Conservation (phyloP, 2,888 invertebrate species). For the Nymphalis c-album region DNA sequence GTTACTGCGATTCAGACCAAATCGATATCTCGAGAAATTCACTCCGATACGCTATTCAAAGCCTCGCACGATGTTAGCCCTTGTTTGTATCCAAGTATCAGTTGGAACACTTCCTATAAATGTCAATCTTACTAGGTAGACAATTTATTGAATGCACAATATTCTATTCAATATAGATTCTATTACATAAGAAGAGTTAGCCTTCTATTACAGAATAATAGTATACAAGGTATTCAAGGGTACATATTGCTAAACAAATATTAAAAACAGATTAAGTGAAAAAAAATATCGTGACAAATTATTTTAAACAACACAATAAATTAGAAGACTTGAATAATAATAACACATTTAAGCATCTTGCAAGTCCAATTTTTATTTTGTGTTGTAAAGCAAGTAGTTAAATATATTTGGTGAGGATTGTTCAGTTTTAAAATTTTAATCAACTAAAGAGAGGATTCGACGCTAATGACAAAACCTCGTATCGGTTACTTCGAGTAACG, state of each 20-base stretch:
- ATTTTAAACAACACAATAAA: too few species aligned
- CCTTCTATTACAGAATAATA: too few species aligned
- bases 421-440: neutral
- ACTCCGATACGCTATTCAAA: slow-evolving; percentile 50
- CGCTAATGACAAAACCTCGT: neutral
- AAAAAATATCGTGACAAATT: too few species aligned
- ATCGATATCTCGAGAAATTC: slow-evolving; percentile 55
- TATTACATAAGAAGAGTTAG: too few species aligned
- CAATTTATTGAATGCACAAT: neutral
- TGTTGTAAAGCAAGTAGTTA: too few species aligned
- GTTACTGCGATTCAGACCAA: slow-evolving; percentile 39
- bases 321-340: too few species aligned
- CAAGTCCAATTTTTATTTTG: too few species aligned
- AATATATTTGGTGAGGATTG: neutral
- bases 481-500: too few species aligned
- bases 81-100: slow-evolving; percentile 32
- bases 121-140: neutral
- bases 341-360: too few species aligned
- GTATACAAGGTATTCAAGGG: too few species aligned
- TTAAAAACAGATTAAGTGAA: too few species aligned
- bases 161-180: neutral
- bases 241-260: too few species aligned
- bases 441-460: neutral
- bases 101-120: slow-evolving; percentile 9
- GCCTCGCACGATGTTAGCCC: slow-evolving; percentile 43